A percentile compares a stretch with the other conserved stretches of the same genome.
Evolutionary conservation across 2,888 invertebrate genomes (phyloP).

Genomic region (Agrochola circellaris): DNA sequence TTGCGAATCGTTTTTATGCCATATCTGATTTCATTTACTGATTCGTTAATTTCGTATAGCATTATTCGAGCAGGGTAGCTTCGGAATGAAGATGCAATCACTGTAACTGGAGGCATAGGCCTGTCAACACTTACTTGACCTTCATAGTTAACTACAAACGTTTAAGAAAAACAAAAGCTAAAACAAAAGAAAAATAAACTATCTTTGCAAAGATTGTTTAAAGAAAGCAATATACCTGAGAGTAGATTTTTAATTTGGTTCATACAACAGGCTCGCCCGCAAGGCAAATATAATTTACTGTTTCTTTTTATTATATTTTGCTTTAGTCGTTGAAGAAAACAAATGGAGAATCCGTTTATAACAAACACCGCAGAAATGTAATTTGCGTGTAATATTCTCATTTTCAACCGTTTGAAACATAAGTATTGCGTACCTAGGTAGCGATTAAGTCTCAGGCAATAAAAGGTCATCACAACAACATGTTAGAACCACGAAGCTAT

Average conservation of each 20-base stretch:
- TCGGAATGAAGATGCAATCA: constrained; percentile 87
- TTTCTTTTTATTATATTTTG: constrained; percentile 45
- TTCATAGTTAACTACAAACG: constrained; percentile 50
- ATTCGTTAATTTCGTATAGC: constrained; percentile 58
- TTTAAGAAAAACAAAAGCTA: constrained; percentile 47
- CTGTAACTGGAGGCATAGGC: constrained; percentile 75
- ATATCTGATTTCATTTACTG: constrained; percentile 67
- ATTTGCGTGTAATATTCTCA: constrained; percentile 14
- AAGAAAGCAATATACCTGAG: constrained; percentile 42
- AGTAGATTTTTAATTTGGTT: constrained; percentile 66
- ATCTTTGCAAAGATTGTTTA: constrained; percentile 29
- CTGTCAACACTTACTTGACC: constrained; percentile 68
- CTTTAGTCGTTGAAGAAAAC: constrained; percentile 58
- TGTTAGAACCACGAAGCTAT: background rate
- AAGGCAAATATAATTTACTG: constrained; percentile 55
- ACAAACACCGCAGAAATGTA: constrained; percentile 36
- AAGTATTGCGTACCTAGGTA: constrained; percentile 1
- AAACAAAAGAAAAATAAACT: constrained; percentile 50
- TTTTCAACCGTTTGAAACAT: background rate
- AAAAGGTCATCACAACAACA: background rate
- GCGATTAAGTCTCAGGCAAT: background rate
- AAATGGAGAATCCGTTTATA: constrained; percentile 58
- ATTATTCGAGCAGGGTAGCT: constrained; percentile 78
- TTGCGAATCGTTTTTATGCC: constrained; percentile 59
- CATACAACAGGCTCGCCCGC: constrained; percentile 61